Percentiles rank a stretch among this genome's conserved stretches.
Conservation (phyloP, 1,140 invertebrate species). For the Kradibia gibbosae region DNA sequence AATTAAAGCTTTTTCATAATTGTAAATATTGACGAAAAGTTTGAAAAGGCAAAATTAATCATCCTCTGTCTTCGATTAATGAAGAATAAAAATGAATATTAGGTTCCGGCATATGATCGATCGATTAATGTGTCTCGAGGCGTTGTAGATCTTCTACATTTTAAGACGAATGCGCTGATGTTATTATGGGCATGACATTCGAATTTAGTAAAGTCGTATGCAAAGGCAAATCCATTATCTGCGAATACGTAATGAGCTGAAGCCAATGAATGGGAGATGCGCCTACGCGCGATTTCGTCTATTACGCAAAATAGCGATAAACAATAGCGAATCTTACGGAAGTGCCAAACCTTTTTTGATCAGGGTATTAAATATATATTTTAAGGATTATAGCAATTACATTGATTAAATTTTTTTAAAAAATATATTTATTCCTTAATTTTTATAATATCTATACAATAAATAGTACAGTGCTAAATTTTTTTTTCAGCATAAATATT, state of each 20-base stretch:
- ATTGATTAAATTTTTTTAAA: too few species aligned
- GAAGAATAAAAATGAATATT: not conserved
- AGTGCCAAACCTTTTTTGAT: conserved; percentile 39
- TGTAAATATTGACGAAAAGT: not conserved
- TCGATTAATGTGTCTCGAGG: conserved; percentile 29
- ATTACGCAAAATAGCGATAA: conserved; percentile 16
- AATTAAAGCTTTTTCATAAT: not conserved
- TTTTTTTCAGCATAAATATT: too few species aligned
- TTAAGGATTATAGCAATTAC: not conserved
- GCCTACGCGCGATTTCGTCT: conserved; percentile 35
- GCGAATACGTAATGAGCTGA: not conserved
- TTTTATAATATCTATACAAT: too few species aligned
- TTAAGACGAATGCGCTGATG: not conserved
- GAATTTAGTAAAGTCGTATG: conserved; percentile 9
- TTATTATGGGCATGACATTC: conserved; percentile 18
- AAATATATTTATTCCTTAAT: too few species aligned
- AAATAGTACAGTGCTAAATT: too few species aligned
- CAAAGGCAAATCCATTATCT: conserved; percentile 30
- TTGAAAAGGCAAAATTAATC: not conserved
- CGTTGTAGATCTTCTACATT: not conserved
- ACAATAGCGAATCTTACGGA: conserved; percentile 19
- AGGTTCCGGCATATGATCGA: not conserved
- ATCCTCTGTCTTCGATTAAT: not conserved
- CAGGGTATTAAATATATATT: not conserved
- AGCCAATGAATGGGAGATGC: conserved; percentile 8